Evolutionary conservation across 1,140 invertebrate genomes (phyloP).

Genomic region (Macrotrachela quadricornifera): DNA sequence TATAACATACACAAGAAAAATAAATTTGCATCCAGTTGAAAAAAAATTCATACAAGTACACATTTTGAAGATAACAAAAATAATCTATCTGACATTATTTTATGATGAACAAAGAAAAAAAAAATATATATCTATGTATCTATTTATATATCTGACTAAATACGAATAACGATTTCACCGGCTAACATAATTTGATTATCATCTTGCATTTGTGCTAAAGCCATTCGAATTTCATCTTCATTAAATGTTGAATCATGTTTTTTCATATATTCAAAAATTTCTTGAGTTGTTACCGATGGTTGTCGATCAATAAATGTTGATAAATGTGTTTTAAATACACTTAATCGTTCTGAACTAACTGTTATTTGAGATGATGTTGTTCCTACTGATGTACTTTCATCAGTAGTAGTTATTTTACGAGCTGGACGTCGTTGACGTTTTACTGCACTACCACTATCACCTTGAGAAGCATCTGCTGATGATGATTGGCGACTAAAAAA

Average conservation of each 20-base stretch:
- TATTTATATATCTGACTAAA: neutral
- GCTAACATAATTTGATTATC: conserved; percentile 9
- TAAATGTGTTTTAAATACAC: no score
- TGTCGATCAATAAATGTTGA: neutral
- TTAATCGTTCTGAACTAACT: no score
- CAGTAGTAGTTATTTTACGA: no score
- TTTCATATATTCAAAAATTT: neutral
- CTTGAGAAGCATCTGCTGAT: neutral
- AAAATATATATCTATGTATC: no score
- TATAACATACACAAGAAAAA: no score
- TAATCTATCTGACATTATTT: no score
- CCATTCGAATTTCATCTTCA: neutral
- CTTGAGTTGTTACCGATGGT: neutral
- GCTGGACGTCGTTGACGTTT: neutral
- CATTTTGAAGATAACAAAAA: no score
- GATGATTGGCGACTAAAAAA: neutral
- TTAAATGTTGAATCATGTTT: neutral
- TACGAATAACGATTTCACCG: conserved; percentile 6
- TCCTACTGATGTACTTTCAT: no score
- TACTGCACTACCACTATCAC: neutral
- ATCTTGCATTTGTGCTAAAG: conserved; percentile 7
- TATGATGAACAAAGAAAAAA: no score
- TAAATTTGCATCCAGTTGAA: no score
- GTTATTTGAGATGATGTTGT: neutral
- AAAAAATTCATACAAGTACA: no score